These are phyloP conservation scores for Gymnocypris eckloni DNA, from an alignment of 2,797 vertebrate genomes.

Conservation along the genomic window DNA sequence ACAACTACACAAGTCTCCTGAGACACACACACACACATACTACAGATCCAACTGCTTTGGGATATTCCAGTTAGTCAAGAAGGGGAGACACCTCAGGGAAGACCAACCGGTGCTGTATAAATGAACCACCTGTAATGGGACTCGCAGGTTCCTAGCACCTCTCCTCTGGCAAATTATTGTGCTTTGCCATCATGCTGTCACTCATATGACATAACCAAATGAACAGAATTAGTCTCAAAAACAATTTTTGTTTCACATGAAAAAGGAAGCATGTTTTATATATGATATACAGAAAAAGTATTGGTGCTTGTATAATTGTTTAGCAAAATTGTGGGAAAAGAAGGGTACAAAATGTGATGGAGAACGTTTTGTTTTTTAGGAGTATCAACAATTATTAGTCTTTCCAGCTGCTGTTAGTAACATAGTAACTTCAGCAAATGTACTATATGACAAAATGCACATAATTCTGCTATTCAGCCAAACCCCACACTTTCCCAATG, in stretches of 20 bases:
- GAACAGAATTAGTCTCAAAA: conserved; percentile 18
- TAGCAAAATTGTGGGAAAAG: conserved; percentile 54
- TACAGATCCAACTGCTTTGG: conserved; percentile 67
- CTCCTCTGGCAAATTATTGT: conserved; percentile 52
- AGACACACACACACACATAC: conserved; percentile 45
- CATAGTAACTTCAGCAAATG: conserved; percentile 73
- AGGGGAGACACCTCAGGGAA: conserved; percentile 81
- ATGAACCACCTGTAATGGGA: conserved; percentile 64
- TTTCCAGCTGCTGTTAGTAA: conserved; percentile 67
- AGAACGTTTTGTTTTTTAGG: conserved; percentile 17
- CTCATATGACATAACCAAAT: conserved; percentile 11
- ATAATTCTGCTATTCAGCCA: conserved; percentile 43
- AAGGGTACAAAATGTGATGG: conserved; percentile 61
- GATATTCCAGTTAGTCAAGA: conserved; percentile 66
- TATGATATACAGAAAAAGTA: conserved; percentile 59
- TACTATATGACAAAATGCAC: conserved; percentile 53
- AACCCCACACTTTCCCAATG: conserved; percentile 40
- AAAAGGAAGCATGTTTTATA: conserved; percentile 52
- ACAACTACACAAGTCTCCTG: conserved; percentile 33
- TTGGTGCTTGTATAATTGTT: conserved; percentile 65
- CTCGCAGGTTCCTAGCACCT: conserved; percentile 57
- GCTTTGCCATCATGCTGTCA: conserved; percentile 50
- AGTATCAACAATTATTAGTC: conserved; percentile 57
- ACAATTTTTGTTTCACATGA: background rate
- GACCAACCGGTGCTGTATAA: conserved; percentile 72